These are phyloP conservation scores for Phymastichus coffea DNA, from an alignment of 1,140 invertebrate species.

Conservation along the genomic window DNA sequence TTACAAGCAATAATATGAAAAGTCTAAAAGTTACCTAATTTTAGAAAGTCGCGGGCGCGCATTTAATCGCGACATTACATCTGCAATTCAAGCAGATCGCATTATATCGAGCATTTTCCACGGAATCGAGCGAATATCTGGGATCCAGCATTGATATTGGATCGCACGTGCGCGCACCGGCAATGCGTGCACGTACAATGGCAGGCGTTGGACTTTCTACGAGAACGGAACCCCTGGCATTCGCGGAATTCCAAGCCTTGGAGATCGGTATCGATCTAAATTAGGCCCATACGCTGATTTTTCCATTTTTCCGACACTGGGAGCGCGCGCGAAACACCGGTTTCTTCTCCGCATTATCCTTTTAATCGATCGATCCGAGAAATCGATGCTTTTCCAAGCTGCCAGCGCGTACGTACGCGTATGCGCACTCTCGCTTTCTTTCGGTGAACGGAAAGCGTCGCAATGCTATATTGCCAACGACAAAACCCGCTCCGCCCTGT, in stretches of 20 bases:
- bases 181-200: too few species aligned
- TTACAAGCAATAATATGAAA: background rate
- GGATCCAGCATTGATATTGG: background rate
- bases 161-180: too few species aligned
- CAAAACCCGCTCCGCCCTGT: too few species aligned
- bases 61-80: conserved; percentile 1
- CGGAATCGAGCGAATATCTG: background rate
- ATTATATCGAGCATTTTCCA: background rate
- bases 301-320: background rate
- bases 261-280: conserved; percentile 3
- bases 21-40: conserved; percentile 2
- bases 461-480: conserved; percentile 11
- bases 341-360: background rate
- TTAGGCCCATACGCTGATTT: background rate
- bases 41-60: conserved; percentile 1
- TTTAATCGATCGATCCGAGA: conserved; percentile 4
- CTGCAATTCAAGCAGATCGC: background rate
- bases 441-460: background rate
- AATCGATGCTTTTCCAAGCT: background rate
- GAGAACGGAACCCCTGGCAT: background rate
- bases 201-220: too few species aligned
- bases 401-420: background rate
- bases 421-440: conserved; percentile 7
- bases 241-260: background rate
- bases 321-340: background rate